These are phyloP conservation scores for Synodontis membranacea DNA, from an alignment of 2,113 vertebrate species.

Conservation along the genomic window DNA sequence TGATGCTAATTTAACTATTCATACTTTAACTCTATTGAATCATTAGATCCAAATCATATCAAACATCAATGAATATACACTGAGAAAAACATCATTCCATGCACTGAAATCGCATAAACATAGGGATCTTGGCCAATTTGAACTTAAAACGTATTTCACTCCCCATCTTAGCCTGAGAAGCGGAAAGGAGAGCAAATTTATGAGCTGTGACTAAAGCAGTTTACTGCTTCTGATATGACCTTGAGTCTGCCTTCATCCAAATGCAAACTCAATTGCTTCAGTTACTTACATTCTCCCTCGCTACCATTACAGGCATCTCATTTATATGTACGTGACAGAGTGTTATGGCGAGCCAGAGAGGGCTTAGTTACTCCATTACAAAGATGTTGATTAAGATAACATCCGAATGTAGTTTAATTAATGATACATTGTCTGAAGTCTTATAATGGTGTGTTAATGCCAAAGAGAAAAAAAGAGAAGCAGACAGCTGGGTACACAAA, in stretches of 20 bases:
- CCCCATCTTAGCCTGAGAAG: slow-evolving; percentile 47
- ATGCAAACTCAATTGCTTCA: slow-evolving; percentile 47
- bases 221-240: slow-evolving; percentile 53
- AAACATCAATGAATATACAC: slow-evolving; percentile 56
- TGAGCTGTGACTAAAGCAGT: slow-evolving; percentile 51
- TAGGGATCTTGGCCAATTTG: slow-evolving; percentile 52
- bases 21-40: slow-evolving; percentile 57
- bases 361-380: slow-evolving; percentile 20
- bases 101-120: slow-evolving; percentile 51
- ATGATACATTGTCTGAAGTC: not conserved
- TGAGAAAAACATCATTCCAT: slow-evolving; percentile 57
- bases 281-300: slow-evolving; percentile 45
- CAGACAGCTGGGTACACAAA: not conserved
- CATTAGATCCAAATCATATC: slow-evolving; percentile 60
- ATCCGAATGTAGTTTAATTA: not conserved
- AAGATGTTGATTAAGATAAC: slow-evolving; percentile 17
- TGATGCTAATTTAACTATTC: slow-evolving; percentile 54
- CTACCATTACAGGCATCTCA: slow-evolving; percentile 27
- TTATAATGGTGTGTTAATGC: not conserved
- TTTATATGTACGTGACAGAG: slow-evolving; percentile 37
- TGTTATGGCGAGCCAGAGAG: not conserved
- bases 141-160: slow-evolving; percentile 50
- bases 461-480: not conserved
- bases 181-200: slow-evolving; percentile 52
- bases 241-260: slow-evolving; percentile 49